A percentile compares a stretch with the other conserved stretches of the same genome.
phyloP scores from a whole-genome alignment of 2,797 vertebrate species.

The Labroides dimidiatus region DNA sequence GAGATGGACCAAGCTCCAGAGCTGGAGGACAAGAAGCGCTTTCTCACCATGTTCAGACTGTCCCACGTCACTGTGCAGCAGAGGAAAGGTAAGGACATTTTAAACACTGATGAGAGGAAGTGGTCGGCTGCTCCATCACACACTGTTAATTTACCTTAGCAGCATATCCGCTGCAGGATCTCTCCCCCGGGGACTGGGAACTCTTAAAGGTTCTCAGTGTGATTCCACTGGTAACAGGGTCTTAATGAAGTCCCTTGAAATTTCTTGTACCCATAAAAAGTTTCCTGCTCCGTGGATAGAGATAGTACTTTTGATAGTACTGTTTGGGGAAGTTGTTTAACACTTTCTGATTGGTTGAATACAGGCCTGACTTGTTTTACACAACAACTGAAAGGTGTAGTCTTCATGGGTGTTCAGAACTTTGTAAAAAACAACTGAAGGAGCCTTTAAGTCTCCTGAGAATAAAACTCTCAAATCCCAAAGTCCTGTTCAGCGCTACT shows the following conservation, averaged over 20 bases:
- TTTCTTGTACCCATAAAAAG: not conserved
- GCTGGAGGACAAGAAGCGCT: constrained; percentile 96
- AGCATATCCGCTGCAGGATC: not conserved
- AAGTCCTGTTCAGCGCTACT: not conserved
- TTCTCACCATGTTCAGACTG: constrained; percentile 96
- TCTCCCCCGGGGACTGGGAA: not conserved
- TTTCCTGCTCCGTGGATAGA: not conserved
- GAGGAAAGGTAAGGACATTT: constrained; percentile 86
- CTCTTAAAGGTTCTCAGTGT: not conserved
- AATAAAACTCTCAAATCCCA: not conserved
- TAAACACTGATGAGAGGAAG: not conserved
- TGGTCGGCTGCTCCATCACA: not conserved
- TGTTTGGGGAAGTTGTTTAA: not conserved
- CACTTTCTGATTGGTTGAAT: not conserved
- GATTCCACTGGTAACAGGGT: not conserved
- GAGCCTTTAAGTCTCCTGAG: not conserved
- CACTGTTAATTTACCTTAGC: not conserved
- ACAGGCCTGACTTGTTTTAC: no score
- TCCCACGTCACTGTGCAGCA: constrained; percentile 93
- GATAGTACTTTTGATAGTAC: not conserved
- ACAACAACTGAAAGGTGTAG: not conserved
- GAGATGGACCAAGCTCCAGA: constrained; percentile 96
- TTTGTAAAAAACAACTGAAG: not conserved
- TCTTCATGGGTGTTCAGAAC: not conserved
- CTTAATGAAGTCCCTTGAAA: not conserved